phyloP scores from a whole-genome alignment of 2,888 invertebrate species.

The Rhynchonema sp. region DNA sequence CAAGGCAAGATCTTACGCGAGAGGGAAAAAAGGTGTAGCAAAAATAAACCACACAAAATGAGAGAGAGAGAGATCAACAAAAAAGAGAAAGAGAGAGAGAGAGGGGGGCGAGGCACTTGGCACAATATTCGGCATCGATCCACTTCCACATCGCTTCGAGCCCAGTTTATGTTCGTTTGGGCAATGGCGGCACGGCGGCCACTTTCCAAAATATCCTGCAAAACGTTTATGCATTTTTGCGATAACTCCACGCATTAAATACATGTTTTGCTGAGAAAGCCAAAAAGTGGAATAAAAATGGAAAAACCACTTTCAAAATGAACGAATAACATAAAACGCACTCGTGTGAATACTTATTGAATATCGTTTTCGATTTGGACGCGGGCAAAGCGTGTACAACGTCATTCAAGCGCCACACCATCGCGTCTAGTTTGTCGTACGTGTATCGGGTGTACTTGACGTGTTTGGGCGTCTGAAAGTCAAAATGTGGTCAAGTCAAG shows the following conservation, averaged over 20 bases:
- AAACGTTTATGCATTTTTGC: not conserved
- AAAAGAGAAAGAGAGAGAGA: not conserved
- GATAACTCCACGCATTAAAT: not conserved
- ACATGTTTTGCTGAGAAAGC: not conserved
- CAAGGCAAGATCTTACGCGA: no score
- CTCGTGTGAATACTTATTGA: conserved; percentile 20
- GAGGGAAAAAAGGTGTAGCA: no score
- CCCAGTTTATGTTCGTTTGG: not conserved
- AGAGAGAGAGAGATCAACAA: not conserved
- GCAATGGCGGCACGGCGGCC: conserved; percentile 9
- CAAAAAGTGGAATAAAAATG: not conserved
- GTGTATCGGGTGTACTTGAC: conserved; percentile 19
- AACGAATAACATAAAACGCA: not conserved
- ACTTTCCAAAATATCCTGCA: conserved; percentile 13
- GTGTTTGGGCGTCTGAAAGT: conserved; percentile 13
- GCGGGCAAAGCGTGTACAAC: not conserved
- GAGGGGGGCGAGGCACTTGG: not conserved
- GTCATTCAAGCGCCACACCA: conserved; percentile 19
- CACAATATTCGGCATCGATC: not conserved
- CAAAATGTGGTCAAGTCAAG: not conserved
- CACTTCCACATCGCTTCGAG: no score
- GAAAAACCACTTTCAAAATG: not conserved
- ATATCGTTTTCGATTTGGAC: conserved; percentile 11
- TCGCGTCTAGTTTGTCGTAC: conserved; percentile 14
- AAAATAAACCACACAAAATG: no score